These are phyloP conservation scores for Plutella xylostella DNA, from an alignment of 2,888 invertebrate species.

Conservation along the genomic window DNA sequence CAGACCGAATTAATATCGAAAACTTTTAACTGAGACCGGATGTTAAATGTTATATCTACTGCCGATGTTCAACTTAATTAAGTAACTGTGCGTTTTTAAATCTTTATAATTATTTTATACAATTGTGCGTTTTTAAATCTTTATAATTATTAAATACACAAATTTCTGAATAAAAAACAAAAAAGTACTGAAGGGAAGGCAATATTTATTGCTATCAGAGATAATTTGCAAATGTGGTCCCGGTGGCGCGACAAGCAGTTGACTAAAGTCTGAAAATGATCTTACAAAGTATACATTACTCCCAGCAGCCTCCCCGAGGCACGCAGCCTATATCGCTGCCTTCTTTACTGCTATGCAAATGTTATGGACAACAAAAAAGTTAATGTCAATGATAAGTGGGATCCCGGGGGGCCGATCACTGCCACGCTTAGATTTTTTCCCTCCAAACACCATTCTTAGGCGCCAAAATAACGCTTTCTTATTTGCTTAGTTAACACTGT, in stretches of 20 bases:
- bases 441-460: slow-evolving; percentile 27
- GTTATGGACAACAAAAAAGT: slow-evolving; percentile 70
- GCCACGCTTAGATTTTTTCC: slow-evolving; percentile 32
- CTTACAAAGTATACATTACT: slow-evolving; percentile 56
- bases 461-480: slow-evolving; percentile 21
- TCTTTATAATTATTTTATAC: too few species aligned
- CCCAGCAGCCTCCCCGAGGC: slow-evolving; percentile 49
- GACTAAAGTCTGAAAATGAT: slow-evolving; percentile 62
- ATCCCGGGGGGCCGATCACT: slow-evolving; percentile 50
- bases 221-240: slow-evolving; percentile 40
- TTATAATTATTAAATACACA: too few species aligned
- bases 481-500: slow-evolving; percentile 25
- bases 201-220: slow-evolving; percentile 23
- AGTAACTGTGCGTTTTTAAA: neutral
- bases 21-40: slow-evolving; percentile 18
- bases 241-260: slow-evolving; percentile 31
- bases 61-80: slow-evolving; percentile 11
- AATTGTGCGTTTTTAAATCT: too few species aligned
- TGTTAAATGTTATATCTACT: slow-evolving; percentile 16
- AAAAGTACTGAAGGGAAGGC: too few species aligned
- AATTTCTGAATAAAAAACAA: too few species aligned
- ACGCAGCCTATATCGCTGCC: slow-evolving; percentile 18
- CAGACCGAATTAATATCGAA: slow-evolving; percentile 32
- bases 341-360: slow-evolving; percentile 66
- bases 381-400: slow-evolving; percentile 67